Evolutionary conservation across 2,888 invertebrate genomes (phyloP), one percentile per base, ranked within the genome.

Genomic region (Incurvaria masculella): DNA sequence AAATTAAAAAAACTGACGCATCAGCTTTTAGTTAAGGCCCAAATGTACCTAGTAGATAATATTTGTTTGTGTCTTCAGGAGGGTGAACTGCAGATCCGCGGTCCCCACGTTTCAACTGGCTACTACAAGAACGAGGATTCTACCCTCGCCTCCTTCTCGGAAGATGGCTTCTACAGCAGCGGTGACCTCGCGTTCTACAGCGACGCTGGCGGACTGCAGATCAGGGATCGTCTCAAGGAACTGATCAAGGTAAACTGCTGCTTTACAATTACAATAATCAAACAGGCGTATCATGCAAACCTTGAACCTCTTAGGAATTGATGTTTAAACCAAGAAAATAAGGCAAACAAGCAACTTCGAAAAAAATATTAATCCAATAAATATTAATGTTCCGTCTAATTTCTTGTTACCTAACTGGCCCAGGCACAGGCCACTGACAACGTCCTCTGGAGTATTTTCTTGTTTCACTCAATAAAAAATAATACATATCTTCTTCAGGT

Each of bases 221-320:
- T 93, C 43, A 86, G 87, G n/a, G 93, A 91, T 61, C 81, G 94
- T 51, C 75, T 88, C 51, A 93, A 93, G 65, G 91, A 92, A 63
- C 72, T 94, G 41, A 93, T 94, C 55, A 94, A 94, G 73, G 78
- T 74, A 10, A 11, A 33, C 10, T 14, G 4, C 5, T 19, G 23
- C 6, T 42, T 42, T 14, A 39, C n/a, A n/a, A n/a, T n/a, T n/a
- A n/a, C n/a, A n/a, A n/a, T n/a, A n/a, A n/a, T n/a, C n/a, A n/a
- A n/a, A n/a, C n/a, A n/a, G n/a, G n/a, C n/a, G n/a, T n/a, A n/a
- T n/a, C n/a, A n/a, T n/a, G n/a, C n/a, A n/a, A n/a, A n/a, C n/a
- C n/a, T n/a, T n/a, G n/a, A n/a, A n/a, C n/a, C n/a, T n/a, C n/a
- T n/a, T n/a, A n/a, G n/a, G n/a, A n/a, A n/a, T n/a, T n/a, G n/a